These are phyloP conservation scores for Caloenas nicobarica DNA, from an alignment of 2,113 vertebrate genomes.

Conservation along the genomic window DNA sequence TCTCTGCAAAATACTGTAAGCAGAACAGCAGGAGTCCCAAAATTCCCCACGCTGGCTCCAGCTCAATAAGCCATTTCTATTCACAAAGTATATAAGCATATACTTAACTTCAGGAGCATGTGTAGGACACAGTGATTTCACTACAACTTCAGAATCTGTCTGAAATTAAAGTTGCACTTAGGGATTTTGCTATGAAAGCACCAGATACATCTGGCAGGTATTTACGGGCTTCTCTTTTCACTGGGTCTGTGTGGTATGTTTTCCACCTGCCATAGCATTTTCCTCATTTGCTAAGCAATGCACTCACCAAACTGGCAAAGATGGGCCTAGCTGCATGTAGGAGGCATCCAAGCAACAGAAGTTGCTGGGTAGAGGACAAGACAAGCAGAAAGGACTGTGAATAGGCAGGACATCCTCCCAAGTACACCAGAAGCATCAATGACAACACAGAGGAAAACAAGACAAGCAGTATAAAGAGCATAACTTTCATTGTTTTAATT, in stretches of 20 bases:
- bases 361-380: neutral
- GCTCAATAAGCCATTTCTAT: slow-evolving; percentile 19
- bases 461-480: neutral
- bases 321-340: neutral
- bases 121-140: neutral
- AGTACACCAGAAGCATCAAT: neutral
- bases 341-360: neutral
- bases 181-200: neutral
- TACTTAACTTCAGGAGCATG: neutral
- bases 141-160: neutral
- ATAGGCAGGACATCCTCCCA: neutral
- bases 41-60: neutral
- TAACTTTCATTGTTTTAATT: neutral
- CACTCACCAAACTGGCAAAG: neutral
- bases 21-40: slow-evolving; percentile 46
- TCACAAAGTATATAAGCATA: slow-evolving; percentile 8
- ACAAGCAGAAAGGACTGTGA: neutral
- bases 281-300: neutral
- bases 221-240: neutral
- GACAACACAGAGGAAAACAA: neutral
- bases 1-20: slow-evolving; percentile 42
- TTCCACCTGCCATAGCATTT: neutral
- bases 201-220: neutral
- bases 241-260: neutral
- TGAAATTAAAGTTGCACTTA: neutral